Evolutionary conservation across 1,140 invertebrate species (phyloP).

Genomic region (Hyposmocoma kahamanoa): DNA sequence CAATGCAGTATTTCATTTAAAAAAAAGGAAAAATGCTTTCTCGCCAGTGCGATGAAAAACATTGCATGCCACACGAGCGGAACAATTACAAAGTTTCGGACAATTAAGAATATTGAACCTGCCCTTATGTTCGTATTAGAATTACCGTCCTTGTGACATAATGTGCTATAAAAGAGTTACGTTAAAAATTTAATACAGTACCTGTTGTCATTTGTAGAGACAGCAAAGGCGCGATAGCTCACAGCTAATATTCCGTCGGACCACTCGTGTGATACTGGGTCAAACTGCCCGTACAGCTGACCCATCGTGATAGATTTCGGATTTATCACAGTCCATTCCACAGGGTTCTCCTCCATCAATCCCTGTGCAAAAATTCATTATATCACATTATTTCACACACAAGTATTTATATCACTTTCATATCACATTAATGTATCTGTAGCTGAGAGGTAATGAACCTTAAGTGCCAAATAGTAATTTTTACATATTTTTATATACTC

Average conservation of each 20-base stretch:
- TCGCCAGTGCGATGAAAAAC: too few species aligned
- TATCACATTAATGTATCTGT: too few species aligned
- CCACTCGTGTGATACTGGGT: constrained; percentile 95
- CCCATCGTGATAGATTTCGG: constrained; percentile 97
- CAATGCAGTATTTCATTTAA: too few species aligned
- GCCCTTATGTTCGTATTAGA: neutral
- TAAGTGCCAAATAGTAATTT: too few species aligned
- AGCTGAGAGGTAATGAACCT: too few species aligned
- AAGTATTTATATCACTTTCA: neutral
- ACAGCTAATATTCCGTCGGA: constrained; percentile 95
- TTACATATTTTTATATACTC: too few species aligned
- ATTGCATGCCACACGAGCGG: too few species aligned
- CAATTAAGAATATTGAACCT: too few species aligned
- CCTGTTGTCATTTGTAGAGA: constrained; percentile 83
- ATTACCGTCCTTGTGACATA: neutral
- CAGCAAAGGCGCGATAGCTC: constrained; percentile 91
- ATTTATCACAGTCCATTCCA: constrained; percentile 94
- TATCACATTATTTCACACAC: neutral
- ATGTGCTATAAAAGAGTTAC: neutral
- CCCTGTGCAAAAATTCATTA: constrained; percentile 32
- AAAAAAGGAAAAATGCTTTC: too few species aligned
- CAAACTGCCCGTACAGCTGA: constrained; percentile 96
- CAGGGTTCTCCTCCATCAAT: constrained; percentile 89
- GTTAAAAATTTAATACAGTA: constrained; percentile 30
- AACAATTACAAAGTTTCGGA: too few species aligned